Conservation (phyloP, 2,888 invertebrate genomes). For the Ectemnius lituratus region DNA sequence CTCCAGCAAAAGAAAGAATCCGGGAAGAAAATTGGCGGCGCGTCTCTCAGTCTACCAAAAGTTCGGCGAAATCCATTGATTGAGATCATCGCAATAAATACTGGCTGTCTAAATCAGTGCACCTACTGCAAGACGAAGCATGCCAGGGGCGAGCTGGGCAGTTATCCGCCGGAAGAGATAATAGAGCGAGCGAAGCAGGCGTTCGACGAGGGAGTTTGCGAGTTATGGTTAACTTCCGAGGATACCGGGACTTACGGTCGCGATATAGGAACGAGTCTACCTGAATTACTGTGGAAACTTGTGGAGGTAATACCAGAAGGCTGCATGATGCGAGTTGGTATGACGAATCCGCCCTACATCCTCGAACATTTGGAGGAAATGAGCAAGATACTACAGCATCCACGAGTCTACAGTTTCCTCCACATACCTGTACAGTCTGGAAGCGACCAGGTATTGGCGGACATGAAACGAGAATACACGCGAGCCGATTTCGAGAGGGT, state of each 20-base stretch:
- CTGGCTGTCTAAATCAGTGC: conserved; percentile 98
- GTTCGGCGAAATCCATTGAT: conserved; percentile 96
- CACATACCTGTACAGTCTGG: conserved; percentile 99
- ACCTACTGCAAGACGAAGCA: conserved; percentile 99
- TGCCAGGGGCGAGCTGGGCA: conserved; percentile 97
- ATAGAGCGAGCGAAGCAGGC: conserved; percentile 91
- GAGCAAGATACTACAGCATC: conserved; percentile 90
- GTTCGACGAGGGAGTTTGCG: conserved; percentile 94
- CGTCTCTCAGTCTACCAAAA: conserved; percentile 93
- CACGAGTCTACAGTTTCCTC: conserved; percentile 95
- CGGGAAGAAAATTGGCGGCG: conserved; percentile 91
- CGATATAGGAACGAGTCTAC: conserved; percentile 93
- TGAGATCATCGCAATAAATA: conserved; percentile 97
- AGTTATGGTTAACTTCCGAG: conserved; percentile 98
- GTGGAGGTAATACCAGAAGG: conserved; percentile 87
- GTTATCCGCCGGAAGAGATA: conserved; percentile 94
- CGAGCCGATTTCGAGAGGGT: conserved; percentile 93
- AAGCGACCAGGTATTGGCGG: conserved; percentile 94
- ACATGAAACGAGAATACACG: conserved; percentile 98
- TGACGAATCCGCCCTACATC: conserved; percentile 99
- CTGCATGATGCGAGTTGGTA: conserved; percentile 92
- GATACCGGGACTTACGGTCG: conserved; percentile 98
- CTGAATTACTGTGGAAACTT: conserved; percentile 91
- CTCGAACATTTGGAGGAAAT: conserved; percentile 95
- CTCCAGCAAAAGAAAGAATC: conserved; percentile 89